Base-by-base conservation (phyloP, 30 jellyfish, hydroid and myxozoan genomes). In the Cassiopea andromeda region DNA sequence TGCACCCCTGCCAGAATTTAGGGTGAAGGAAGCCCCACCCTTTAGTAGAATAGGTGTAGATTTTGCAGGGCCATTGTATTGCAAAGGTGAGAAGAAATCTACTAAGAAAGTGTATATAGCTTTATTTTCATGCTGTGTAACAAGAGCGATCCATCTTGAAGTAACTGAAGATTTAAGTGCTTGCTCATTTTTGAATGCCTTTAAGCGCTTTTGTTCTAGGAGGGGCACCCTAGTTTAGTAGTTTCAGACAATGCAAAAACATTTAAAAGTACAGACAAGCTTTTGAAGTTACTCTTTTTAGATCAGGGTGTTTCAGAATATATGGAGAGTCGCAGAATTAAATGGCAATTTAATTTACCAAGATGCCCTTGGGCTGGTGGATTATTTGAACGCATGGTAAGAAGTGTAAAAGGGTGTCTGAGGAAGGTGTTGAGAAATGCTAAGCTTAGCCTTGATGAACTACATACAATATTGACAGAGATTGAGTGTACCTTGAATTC, bases 231-330 rank as follows among this genome's bases (percentile, higher is more conserved):
- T 44, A 16, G 45, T 9, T 75, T 73, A 3, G 48, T 82, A 15
- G 90, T 76, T 70, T 82, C 97, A 1, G 93, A 90, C 19, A 90
- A 90, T 57, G 97, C 93, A 2, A 81, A 81, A 73, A 90, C 97
- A 15, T 90, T 83, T 71, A 80, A 75, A 77, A 47, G 71, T 12
- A 60, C 89, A 69, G 92, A 83, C 43, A 83, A 83, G 49, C 60
- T 83, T 5, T 12, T 81, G 48, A 81, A 48, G 15, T 48, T 10
- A 46, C 48, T 81, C 54, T 48, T n/a, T 61, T 5, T 2, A 2
- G 57, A 2, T 18, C 60, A 54, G 9, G 68, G 73, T 12, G 90
- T 85, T 85, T 46, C 81, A 43, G 27, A 46, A 15, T 72, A 12
- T 13, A 38, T 75, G 19, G 72, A 58, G 80, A 69, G 16, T 45